phyloP scores from a whole-genome alignment of 1,140 invertebrate species.

The Rhopalosiphum maidis region DNA sequence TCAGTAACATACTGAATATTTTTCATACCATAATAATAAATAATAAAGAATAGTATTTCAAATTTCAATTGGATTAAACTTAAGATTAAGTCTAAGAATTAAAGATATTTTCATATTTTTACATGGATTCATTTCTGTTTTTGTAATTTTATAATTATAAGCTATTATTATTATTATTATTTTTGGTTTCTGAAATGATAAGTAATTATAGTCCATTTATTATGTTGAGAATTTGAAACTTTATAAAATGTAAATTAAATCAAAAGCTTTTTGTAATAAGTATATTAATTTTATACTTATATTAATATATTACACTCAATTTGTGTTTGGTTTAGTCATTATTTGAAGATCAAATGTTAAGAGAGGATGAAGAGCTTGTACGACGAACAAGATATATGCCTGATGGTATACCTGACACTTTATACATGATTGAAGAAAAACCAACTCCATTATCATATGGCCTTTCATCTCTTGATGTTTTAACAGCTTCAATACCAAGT shows the following conservation, averaged over 20 bases:
- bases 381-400: slow-evolving; percentile 69
- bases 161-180: background rate
- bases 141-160: background rate
- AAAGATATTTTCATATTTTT: background rate
- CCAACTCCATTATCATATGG: slow-evolving; percentile 61
- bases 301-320: background rate
- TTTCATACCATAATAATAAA: too few relatives aligned
- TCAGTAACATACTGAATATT: background rate
- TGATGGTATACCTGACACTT: slow-evolving; percentile 84
- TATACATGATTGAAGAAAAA: slow-evolving; percentile 89
- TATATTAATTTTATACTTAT: background rate
- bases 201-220: background rate
- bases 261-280: background rate
- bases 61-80: background rate
- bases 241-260: background rate
- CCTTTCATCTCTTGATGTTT: slow-evolving; percentile 62
- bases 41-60: background rate
- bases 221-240: background rate
- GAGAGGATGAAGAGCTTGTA: slow-evolving; percentile 76
- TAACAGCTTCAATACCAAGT: slow-evolving; percentile 64
- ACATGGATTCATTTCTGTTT: background rate
- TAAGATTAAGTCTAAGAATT: background rate
- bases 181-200: background rate
- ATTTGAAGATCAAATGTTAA: slow-evolving; percentile 82
- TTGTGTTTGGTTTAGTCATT: slow-evolving; percentile 67